phyloP scores from a whole-genome alignment of 2,113 vertebrate species.

The Syngnathoides biaculeatus region DNA sequence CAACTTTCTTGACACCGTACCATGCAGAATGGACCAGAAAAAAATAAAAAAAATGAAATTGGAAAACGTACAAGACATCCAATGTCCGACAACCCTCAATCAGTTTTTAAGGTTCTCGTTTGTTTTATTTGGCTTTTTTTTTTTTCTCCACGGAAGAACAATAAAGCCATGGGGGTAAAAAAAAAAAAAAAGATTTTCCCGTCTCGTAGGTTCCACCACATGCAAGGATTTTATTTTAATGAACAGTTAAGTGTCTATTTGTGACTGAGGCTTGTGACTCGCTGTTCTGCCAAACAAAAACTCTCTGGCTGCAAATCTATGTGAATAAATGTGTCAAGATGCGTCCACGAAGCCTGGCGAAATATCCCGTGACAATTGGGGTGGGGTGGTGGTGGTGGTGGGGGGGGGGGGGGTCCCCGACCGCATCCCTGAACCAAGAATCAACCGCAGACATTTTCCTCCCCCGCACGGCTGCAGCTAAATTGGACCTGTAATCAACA shows the following conservation, averaged over 20 bases:
- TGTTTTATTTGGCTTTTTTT: too few relatives aligned
- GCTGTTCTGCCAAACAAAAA: conserved; percentile 23
- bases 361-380: background rate
- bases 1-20: background rate
- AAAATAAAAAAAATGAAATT: too few relatives aligned
- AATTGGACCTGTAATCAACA: conserved; percentile 59
- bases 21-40: too few relatives aligned
- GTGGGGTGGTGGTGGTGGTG: too few relatives aligned
- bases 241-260: background rate
- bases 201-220: background rate
- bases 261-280: conserved; percentile 40
- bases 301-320: background rate
- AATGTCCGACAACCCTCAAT: too few relatives aligned
- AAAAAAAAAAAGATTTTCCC: too few relatives aligned
- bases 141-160: too few relatives aligned
- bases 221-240: background rate
- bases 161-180: too few relatives aligned
- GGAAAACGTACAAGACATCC: too few relatives aligned
- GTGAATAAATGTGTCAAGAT: background rate
- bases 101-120: too few relatives aligned
- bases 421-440: background rate
- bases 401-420: too few relatives aligned
- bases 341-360: background rate
- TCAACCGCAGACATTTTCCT: background rate
- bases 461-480: conserved; percentile 25